These are phyloP conservation scores for Platanista minor DNA, from an alignment of 2,113 vertebrate genomes.

Conservation along the genomic window DNA sequence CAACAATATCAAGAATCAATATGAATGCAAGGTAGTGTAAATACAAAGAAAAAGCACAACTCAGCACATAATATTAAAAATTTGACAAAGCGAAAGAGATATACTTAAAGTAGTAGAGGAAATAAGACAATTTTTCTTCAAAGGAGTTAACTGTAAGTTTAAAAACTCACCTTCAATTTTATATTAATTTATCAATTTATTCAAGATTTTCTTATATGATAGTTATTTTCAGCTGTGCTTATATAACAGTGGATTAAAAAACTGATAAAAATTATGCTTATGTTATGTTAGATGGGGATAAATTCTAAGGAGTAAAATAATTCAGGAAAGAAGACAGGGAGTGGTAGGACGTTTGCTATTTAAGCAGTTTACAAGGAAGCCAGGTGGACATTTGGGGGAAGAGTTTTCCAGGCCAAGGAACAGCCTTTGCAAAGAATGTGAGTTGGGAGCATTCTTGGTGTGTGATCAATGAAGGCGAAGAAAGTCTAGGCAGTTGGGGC, in stretches of 20 bases:
- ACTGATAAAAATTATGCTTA: neutral
- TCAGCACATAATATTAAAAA: neutral
- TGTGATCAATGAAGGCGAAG: neutral
- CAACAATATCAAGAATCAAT: neutral
- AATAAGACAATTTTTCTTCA: neutral
- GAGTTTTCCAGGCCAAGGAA: neutral
- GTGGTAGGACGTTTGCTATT: neutral
- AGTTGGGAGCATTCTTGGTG: neutral
- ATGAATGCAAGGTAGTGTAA: neutral
- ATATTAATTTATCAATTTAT: neutral
- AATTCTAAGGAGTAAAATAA: neutral
- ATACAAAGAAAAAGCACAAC: neutral
- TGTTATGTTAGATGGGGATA: neutral
- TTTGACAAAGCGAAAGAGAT: neutral
- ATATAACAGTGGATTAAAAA: neutral
- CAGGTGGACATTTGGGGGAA: neutral
- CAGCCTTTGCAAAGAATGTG: neutral
- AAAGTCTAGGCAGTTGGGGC: neutral
- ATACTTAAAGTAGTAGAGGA: neutral
- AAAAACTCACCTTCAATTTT: neutral
- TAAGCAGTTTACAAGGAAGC: neutral
- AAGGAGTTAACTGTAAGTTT: neutral
- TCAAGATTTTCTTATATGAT: neutral
- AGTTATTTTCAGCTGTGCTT: neutral
- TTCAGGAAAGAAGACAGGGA: neutral